Evolutionary conservation across 2,113 vertebrate species (phyloP).

Genomic region (Dicentrarchus labrax): DNA sequence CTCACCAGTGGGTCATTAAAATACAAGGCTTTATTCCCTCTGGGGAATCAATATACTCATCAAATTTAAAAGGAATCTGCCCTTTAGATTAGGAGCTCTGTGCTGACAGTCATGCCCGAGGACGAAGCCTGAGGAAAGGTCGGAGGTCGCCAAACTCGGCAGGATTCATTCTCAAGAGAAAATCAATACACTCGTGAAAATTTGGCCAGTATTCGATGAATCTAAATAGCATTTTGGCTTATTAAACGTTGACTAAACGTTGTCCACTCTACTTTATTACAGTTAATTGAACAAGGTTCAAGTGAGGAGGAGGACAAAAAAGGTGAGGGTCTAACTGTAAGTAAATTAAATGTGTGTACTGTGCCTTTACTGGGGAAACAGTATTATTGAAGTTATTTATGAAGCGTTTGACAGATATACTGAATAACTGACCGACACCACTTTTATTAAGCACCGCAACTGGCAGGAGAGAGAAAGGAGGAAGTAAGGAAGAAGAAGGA

Average conservation of each 20-base stretch:
- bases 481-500: not conserved
- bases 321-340: no score
- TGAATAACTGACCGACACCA: not conserved
- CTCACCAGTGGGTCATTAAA: not conserved
- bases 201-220: no score
- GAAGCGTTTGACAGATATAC: not conserved
- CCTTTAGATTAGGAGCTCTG: not conserved
- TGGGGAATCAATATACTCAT: not conserved
- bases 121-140: not conserved
- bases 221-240: not conserved
- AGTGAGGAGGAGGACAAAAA: not conserved
- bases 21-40: not conserved
- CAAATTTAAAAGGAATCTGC: not conserved
- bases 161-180: not conserved
- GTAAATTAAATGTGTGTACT: not conserved
- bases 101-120: not conserved
- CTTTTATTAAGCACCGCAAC: not conserved
- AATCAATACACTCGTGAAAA: not conserved
- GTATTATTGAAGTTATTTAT: not conserved
- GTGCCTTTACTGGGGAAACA: not conserved
- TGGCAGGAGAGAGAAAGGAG: not conserved
- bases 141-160: not conserved
- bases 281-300: not conserved
- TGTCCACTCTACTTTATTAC: not conserved
- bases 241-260: not conserved